These are phyloP conservation scores for Hymenochirus boettgeri DNA, from an alignment of 2,113 vertebrate species.

Conservation along the genomic window DNA sequence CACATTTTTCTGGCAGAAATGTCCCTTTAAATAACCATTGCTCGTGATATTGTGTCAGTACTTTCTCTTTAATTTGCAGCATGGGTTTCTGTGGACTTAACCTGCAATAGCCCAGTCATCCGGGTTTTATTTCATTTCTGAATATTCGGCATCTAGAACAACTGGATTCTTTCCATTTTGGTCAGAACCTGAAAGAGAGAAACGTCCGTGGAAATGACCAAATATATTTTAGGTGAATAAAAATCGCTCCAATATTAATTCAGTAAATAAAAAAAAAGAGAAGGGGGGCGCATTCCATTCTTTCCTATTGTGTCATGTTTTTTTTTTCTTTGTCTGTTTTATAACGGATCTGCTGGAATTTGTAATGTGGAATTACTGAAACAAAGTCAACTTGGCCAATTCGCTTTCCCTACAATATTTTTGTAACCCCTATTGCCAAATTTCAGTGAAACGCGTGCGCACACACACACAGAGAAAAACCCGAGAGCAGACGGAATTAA, in stretches of 20 bases:
- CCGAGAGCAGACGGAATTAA: constrained; percentile 37
- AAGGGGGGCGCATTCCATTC: constrained; percentile 23
- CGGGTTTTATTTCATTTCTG: no score
- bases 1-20: no score
- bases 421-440: constrained; percentile 47
- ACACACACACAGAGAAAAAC: constrained; percentile 34
- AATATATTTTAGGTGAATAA: constrained; percentile 23
- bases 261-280: constrained; percentile 28
- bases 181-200: constrained; percentile 5
- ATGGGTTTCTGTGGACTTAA: no score
- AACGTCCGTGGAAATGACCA: constrained; percentile 4
- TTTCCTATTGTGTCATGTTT: constrained; percentile 32
- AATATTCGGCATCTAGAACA: not conserved
- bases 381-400: constrained; percentile 17
- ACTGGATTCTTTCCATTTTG: constrained; percentile 32
- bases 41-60: no score
- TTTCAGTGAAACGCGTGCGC: constrained; percentile 42
- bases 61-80: no score
- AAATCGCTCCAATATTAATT: constrained; percentile 29
- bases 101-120: no score
- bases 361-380: constrained; percentile 38
- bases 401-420: constrained; percentile 40
- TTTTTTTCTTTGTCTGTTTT: no score
- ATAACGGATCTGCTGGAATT: constrained; percentile 27
- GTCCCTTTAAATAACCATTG: no score